Evolutionary conservation across 2,113 vertebrate genomes (phyloP).

Genomic region (Columbina picui): DNA sequence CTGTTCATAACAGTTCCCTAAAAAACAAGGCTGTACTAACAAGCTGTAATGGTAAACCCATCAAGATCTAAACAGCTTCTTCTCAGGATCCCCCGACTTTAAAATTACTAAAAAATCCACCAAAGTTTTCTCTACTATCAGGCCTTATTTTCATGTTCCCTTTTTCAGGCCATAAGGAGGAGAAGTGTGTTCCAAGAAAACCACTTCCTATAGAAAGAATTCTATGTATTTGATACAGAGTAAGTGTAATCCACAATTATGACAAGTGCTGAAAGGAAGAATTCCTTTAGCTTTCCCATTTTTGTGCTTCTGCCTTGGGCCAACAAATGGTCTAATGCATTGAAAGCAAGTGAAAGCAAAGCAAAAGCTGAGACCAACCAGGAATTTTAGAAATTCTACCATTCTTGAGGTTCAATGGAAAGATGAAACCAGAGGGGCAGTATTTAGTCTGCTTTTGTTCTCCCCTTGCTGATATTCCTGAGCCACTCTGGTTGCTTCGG

Average conservation of each 20-base stretch:
- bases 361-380: neutral
- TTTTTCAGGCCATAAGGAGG: neutral
- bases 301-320: neutral
- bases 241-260: neutral
- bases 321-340: neutral
- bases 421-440: neutral
- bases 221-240: accelerated
- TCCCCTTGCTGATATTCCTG: neutral
- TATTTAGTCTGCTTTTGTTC: neutral
- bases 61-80: neutral
- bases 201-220: neutral
- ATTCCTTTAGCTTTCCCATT: neutral
- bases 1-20: neutral
- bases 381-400: neutral
- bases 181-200: neutral
- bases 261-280: neutral
- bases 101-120: neutral
- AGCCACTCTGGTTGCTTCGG: neutral
- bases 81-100: neutral
- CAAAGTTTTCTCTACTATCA: accelerated
- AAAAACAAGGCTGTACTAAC: neutral
- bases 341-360: neutral
- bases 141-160: neutral
- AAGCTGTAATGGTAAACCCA: neutral
- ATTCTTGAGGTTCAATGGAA: neutral